These are phyloP conservation scores for Scaptomyza caliginosa DNA, from an alignment of 2,888 invertebrate genomes.

Conservation along the genomic window DNA sequence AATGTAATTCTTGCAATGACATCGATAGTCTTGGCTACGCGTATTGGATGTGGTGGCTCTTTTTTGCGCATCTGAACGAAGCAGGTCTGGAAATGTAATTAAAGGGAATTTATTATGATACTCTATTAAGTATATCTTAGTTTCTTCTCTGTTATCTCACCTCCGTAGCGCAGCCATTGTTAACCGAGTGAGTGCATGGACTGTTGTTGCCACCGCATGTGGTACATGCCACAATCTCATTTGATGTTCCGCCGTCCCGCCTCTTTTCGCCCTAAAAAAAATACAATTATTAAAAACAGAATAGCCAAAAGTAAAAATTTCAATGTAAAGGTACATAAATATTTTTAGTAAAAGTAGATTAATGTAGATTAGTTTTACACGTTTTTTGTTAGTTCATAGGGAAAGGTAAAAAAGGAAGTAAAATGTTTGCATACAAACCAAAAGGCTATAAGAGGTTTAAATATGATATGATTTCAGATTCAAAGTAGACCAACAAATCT, in stretches of 20 bases:
- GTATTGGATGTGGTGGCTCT: constrained; percentile 95
- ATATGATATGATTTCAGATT: too few species aligned
- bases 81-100: constrained; percentile 87
- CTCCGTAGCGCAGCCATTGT: constrained; percentile 94
- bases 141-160: constrained; percentile 79
- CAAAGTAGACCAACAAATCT: too few species aligned
- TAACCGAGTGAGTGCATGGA: constrained; percentile 94
- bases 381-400: too few species aligned
- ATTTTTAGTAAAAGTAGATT: too few species aligned
- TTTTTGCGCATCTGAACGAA: constrained; percentile 95
- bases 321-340: too few species aligned
- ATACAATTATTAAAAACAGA: too few species aligned
- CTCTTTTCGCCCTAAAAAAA: constrained; percentile 90
- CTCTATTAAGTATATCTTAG: background rate
- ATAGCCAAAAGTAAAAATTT: too few species aligned
- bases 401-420: too few species aligned
- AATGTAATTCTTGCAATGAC: constrained; percentile 97
- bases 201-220: constrained; percentile 86
- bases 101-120: background rate
- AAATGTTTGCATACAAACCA: too few species aligned
- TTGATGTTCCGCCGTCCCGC: constrained; percentile 90
- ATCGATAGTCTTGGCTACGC: constrained; percentile 97
- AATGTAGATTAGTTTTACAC: too few species aligned
- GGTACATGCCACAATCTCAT: constrained; percentile 93
- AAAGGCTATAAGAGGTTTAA: too few species aligned